A percentile compares a stretch with the other conserved stretches of the same genome.
Conservation (phyloP, 2,888 invertebrate species). For the Agriotes lineatus region DNA sequence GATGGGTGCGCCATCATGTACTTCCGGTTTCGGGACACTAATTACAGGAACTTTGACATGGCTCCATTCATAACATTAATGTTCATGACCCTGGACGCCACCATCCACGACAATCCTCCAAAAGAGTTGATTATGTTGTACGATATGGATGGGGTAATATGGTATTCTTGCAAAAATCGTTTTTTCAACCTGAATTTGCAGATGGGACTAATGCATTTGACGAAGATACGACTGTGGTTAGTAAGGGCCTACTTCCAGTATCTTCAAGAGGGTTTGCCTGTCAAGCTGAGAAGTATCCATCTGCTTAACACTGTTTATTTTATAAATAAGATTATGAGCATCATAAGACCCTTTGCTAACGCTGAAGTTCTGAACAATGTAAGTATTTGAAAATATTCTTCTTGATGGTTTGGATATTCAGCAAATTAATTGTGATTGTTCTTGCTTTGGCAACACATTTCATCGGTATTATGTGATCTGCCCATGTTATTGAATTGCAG, state of each 20-base stretch:
- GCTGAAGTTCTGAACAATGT: too few relatives aligned
- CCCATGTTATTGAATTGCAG: too few relatives aligned
- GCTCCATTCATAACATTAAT: conserved; percentile 71
- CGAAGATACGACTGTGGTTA: conserved; percentile 53
- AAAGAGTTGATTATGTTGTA: conserved; percentile 76
- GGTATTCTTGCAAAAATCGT: too few relatives aligned
- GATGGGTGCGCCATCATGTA: conserved; percentile 73
- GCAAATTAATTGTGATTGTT: too few relatives aligned
- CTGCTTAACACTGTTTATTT: conserved; percentile 72
- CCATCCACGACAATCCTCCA: conserved; percentile 69
- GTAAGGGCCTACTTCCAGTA: conserved; percentile 76
- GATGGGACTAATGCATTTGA: conserved; percentile 48
- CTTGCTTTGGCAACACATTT: too few relatives aligned
- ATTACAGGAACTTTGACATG: conserved; percentile 72
- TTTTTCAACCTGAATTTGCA: too few relatives aligned
- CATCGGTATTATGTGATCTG: too few relatives aligned
- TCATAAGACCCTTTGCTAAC: too few relatives aligned
- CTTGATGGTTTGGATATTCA: too few relatives aligned
- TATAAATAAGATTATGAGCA: conserved; percentile 66
- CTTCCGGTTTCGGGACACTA: conserved; percentile 72
- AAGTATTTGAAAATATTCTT: too few relatives aligned
- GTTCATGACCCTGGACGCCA: conserved; percentile 64
- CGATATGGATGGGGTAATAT: conserved; percentile 76
- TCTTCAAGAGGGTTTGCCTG: conserved; percentile 77
- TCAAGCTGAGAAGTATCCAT: conserved; percentile 76